These are phyloP conservation scores for Noctuana brunneofusca DNA, from an alignment of 2,888 invertebrate genomes.

Conservation along the genomic window DNA sequence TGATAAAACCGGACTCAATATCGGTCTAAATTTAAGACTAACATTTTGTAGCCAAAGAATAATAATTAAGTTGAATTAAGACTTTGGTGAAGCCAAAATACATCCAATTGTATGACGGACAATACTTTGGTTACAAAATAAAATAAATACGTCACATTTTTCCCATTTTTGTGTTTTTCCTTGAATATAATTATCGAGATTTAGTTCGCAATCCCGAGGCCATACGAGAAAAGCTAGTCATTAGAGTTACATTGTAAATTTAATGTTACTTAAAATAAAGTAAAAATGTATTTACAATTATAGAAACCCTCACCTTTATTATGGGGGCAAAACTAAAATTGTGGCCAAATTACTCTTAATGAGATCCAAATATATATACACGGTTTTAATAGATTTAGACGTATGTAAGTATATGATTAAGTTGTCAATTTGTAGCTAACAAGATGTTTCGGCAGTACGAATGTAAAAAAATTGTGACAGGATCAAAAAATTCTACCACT, in stretches of 20 bases:
- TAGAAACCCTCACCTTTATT: constrained; percentile 68
- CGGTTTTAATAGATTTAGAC: constrained; percentile 72
- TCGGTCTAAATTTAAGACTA: constrained; percentile 42
- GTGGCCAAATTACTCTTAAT: constrained; percentile 82
- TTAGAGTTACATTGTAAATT: constrained; percentile 79
- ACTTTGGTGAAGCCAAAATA: constrained; percentile 31
- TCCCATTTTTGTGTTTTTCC: constrained; percentile 38
- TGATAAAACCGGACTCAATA: constrained; percentile 54
- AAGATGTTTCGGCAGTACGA: constrained; percentile 21
- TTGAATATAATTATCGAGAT: constrained; percentile 47
- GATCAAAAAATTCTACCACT: constrained; percentile 26
- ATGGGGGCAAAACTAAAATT: constrained; percentile 75
- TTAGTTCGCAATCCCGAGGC: constrained; percentile 64
- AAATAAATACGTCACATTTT: neutral
- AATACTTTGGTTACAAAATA: constrained; percentile 49
- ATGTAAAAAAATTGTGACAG: constrained; percentile 18
- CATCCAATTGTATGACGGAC: constrained; percentile 24
- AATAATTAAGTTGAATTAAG: constrained; percentile 27
- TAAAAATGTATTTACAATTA: constrained; percentile 76
- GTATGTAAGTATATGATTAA: constrained; percentile 51
- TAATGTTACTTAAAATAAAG: constrained; percentile 61
- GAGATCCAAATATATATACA: constrained; percentile 81
- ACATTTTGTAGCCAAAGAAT: constrained; percentile 47
- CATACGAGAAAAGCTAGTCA: constrained; percentile 81
- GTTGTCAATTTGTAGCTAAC: constrained; percentile 47